Evolutionary conservation across 2,797 vertebrate genomes (phyloP), one percentile per base, ranked within the genome.

Genomic region (Danio tinwini): DNA sequence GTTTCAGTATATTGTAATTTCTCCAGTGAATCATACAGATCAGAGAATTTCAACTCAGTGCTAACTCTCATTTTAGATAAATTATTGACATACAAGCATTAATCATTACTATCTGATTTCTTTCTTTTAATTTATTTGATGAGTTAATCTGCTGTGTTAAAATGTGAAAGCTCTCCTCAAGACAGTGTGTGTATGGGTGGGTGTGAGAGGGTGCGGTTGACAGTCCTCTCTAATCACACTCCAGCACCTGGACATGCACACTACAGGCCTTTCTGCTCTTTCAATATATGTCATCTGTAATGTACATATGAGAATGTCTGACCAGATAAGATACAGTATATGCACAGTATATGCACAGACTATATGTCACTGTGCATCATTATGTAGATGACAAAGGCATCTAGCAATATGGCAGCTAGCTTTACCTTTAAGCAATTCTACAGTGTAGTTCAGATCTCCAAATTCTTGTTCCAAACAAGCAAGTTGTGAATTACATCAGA

Each of bases 211-310:
- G 74, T 70, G 84, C 29, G 77, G 58, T 63, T 49, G 42, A n/a
- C 62, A 52, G n/a, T 19, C 11, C 2, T 6, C 17, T 76, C 39
- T 84, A 86, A 83, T 83, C 81, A 77, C 29, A 45, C 53, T 21
- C 12, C 55, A 52, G 29, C 81, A 86, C 63, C 76, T 75, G 67
- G 58, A 45, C 45, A 44, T 44, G 44, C 49, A 17, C 53, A 45
- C 29, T 65, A 49, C 3, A 50, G 53, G 11, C 6, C 5, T 29
- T 21, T 16, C 8, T 16, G 3, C 6, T 47, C 42, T 45, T 17
- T 47, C 45, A 47, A 47, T 47, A 12, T 45, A 47, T 47, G 47
- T 47, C 12, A 47, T 29, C 29, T 29, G 29, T 29, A 3, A 29
- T 29, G 29, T 29, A 29, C 29, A 29, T 29, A 29, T 3, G 29